Percentiles rank a stretch among this genome's conserved stretches.
phyloP scores from a whole-genome alignment of 1,140 invertebrate species.

The Lethrus apterus region DNA sequence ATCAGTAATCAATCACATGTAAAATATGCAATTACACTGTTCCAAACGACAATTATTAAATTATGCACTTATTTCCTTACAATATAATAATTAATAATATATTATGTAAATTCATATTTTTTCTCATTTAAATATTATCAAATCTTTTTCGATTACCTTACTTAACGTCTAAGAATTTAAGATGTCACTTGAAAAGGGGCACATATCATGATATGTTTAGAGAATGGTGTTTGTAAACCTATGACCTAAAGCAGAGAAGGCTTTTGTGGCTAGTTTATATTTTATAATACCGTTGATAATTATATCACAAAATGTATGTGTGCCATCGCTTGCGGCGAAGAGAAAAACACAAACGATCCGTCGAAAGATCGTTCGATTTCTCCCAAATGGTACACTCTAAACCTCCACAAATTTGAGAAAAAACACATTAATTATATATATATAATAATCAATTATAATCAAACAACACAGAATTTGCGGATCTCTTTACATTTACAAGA shows the following conservation, averaged over 20 bases:
- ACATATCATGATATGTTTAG: constrained; percentile 47
- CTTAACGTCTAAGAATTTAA: constrained; percentile 43
- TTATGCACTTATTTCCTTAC: no score
- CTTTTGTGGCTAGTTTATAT: constrained; percentile 42
- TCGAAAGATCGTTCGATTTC: background rate
- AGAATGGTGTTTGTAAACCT: constrained; percentile 42
- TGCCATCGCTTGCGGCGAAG: constrained; percentile 5
- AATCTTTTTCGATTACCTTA: constrained; percentile 38
- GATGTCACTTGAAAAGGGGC: constrained; percentile 45
- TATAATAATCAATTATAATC: background rate
- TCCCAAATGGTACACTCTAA: no score
- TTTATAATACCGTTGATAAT: constrained; percentile 37
- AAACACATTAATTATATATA: no score
- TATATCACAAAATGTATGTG: constrained; percentile 37
- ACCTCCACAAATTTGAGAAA: no score
- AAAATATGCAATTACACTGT: no score
- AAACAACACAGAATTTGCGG: constrained; percentile 5
- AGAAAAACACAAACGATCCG: no score
- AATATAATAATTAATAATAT: constrained; percentile 23
- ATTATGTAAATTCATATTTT: constrained; percentile 36
- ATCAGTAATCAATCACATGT: no score
- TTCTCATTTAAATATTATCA: constrained; percentile 41
- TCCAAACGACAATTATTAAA: no score
- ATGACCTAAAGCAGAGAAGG: constrained; percentile 44
- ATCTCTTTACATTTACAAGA: constrained; percentile 30